Evolutionary conservation across 2,888 invertebrate species (phyloP).

Genomic region (Nemotelus pantherinus): DNA sequence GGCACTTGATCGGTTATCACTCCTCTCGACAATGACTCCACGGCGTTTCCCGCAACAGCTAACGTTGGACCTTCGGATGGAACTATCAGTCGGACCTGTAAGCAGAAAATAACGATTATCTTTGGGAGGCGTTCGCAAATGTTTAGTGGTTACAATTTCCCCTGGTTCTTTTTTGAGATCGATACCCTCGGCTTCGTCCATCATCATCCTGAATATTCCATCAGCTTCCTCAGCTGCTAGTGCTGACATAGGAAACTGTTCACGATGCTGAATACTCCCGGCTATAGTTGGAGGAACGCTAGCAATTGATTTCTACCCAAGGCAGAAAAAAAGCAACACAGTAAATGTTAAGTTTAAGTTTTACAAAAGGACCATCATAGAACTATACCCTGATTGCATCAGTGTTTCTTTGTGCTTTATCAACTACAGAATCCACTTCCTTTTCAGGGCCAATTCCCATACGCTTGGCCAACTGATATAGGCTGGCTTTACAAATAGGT

Average conservation of each 20-base stretch:
- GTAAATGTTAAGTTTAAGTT: background rate
- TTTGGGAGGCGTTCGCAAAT: background rate
- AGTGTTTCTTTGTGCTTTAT: background rate
- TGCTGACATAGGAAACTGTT: constrained; percentile 14
- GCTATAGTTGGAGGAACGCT: constrained; percentile 35
- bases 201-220: constrained; percentile 44
- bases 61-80: constrained; percentile 45
- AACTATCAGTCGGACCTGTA: constrained; percentile 36
- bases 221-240: constrained; percentile 45
- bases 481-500: background rate
- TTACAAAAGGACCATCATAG: background rate
- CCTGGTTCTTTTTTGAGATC: constrained; percentile 41
- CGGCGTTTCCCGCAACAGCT: constrained; percentile 35
- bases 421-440: background rate
- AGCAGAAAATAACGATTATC: background rate
- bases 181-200: constrained; percentile 42
- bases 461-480: background rate
- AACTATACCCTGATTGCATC: background rate
- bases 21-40: constrained; percentile 36
- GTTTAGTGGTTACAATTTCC: constrained; percentile 37
- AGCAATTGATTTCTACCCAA: constrained; percentile 26
- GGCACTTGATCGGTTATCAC: constrained; percentile 43
- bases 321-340: background rate
- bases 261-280: constrained; percentile 28
- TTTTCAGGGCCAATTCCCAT: background rate